Base-by-base conservation (phyloP, 1,140 invertebrate species). In the Physella acuta region DNA sequence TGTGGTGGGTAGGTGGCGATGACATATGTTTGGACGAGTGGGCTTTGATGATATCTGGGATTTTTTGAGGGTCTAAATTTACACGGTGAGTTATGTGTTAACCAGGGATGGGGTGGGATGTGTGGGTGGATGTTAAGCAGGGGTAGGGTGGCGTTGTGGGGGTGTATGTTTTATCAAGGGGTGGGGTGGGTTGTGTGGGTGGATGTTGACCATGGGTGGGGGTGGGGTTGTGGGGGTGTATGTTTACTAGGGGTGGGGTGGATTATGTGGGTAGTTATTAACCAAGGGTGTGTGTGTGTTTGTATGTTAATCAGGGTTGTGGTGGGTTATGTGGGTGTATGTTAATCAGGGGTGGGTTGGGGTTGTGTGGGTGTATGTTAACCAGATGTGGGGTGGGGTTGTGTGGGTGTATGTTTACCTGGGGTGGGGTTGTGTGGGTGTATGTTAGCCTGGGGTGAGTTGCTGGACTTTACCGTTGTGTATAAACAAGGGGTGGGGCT, bases 1-100 rank as follows among this genome's bases (percentile, higher is more conserved):
- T 49, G 44, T 49, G 44, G 44, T 49, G 44, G 44, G 44, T 49
- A 49, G 44, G 44, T 49, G 44, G 44, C 11, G 44, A 49, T 49
- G n/a, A n/a, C n/a, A n/a, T 49, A n/a, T 49, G 44, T 11, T 49
- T 11, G 11, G 44, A n/a, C 11, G 44, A n/a, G n/a, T 49, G 44
- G 11, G 44, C n/a, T n/a, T 49, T 11, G 11, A n/a, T 14, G 11
- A n/a, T 11, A n/a, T 14, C 11, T 11, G 44, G 44, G n/a, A 49
- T 49, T 11, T 11, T n/a, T 11, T 49, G n/a, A 14, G 44, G 44
- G 44, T 49, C 11, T 11, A n/a, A 14, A 14, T 14, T 49, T 49
- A n/a, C n/a, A n/a, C n/a, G 11, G 44, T 11, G 11, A n/a, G n/a
- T 11, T 49, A 49, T 11, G 44, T 11, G 44, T 14, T 49, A 14